Conservation (phyloP, 2,797 vertebrate genomes). For the Yasuhikotakia modesta region DNA sequence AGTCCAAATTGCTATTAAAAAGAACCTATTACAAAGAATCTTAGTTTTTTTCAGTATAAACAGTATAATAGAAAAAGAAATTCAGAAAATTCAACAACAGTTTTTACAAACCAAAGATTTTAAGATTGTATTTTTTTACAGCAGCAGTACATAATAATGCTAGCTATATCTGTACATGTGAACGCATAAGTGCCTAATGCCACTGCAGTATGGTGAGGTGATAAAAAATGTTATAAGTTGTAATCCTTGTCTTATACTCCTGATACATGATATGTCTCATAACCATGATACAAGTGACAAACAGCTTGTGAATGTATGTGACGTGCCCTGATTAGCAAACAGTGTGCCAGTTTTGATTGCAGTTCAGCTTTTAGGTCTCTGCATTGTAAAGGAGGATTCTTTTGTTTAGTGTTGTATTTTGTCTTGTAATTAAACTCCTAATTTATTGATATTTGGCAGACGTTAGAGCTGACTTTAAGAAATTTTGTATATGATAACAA, state of each 20-base stretch:
- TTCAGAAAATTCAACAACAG: neutral
- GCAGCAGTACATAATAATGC: slow-evolving; percentile 71
- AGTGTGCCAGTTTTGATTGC: slow-evolving; percentile 50
- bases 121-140: slow-evolving; percentile 68
- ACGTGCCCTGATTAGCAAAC: slow-evolving; percentile 75
- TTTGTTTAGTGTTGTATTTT: neutral
- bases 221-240: slow-evolving; percentile 58
- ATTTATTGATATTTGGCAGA: slow-evolving; percentile 50
- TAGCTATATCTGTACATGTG: slow-evolving; percentile 89
- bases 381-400: slow-evolving; percentile 13
- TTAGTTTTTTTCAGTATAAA: neutral
- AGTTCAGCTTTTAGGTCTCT: slow-evolving; percentile 12
- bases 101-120: slow-evolving; percentile 97
- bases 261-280: too few relatives aligned
- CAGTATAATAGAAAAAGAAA: neutral
- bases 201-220: slow-evolving; percentile 80
- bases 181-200: slow-evolving; percentile 95
- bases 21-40: slow-evolving; percentile 2
- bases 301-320: slow-evolving; percentile 88
- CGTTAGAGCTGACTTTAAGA: slow-evolving; percentile 13
- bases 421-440: slow-evolving; percentile 34
- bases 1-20: neutral
- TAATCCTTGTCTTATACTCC: slow-evolving; percentile 71
- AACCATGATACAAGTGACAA: slow-evolving; percentile 58
- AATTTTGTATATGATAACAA: slow-evolving; percentile 3